Percentiles rank a stretch among this genome's conserved stretches.
These are phyloP conservation scores for Xestobium rufovillosum DNA, from an alignment of 2,888 invertebrate species.

Conservation along the genomic window DNA sequence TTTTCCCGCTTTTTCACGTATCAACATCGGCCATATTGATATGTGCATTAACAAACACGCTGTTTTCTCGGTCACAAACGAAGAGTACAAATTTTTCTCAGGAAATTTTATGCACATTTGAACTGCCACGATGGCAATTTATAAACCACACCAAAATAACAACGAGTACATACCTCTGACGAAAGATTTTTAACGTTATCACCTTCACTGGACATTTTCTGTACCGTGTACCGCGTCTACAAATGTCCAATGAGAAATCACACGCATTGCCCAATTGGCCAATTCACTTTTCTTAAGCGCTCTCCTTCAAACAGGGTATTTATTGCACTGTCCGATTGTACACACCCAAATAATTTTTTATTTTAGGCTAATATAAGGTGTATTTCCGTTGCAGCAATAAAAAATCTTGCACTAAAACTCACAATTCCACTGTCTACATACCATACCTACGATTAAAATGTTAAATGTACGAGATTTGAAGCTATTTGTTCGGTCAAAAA, in stretches of 20 bases:
- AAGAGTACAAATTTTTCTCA: background rate
- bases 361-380: too few species aligned
- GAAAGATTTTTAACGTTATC: conserved; percentile 41
- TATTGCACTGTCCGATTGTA: background rate
- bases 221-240: conserved; percentile 39
- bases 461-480: too few species aligned
- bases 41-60: conserved; percentile 34
- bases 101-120: background rate
- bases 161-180: conserved; percentile 36
- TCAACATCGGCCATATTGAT: conserved; percentile 44
- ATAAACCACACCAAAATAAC: conserved; percentile 6
- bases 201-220: conserved; percentile 42
- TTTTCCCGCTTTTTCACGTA: conserved; percentile 44
- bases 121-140: background rate
- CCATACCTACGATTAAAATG: too few species aligned
- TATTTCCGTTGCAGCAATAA: too few species aligned
- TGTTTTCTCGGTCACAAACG: conserved; percentile 24
- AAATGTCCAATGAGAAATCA: conserved; percentile 40
- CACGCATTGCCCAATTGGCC: conserved; percentile 35
- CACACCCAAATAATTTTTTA: background rate
- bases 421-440: too few species aligned
- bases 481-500: too few species aligned
- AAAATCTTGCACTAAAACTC: too few species aligned
- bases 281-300: conserved; percentile 22
- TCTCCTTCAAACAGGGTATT: background rate